Percentiles rank a stretch among this genome's conserved stretches.
phyloP scores from a whole-genome alignment of 2,113 vertebrate genomes.

The Ctenodactylus gundi region DNA sequence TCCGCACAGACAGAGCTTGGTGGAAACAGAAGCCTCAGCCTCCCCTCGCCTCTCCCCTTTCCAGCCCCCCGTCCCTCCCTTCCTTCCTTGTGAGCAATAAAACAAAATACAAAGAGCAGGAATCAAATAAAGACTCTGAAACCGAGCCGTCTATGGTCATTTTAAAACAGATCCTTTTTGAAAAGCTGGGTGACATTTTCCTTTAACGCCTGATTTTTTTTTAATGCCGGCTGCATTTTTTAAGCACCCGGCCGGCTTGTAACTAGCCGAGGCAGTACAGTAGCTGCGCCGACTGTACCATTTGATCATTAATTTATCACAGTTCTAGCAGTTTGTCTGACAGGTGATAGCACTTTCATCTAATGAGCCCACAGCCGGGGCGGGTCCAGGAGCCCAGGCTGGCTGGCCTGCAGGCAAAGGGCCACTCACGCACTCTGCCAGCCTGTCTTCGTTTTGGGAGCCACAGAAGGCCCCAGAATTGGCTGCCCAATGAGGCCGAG shows the following conservation, averaged over 20 bases:
- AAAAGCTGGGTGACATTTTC: constrained; percentile 88
- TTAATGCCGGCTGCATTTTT: constrained; percentile 91
- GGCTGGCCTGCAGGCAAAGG: constrained; percentile 32
- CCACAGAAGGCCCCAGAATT: neutral
- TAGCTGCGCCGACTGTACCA: constrained; percentile 89
- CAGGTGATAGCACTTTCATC: constrained; percentile 95
- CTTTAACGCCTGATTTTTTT: constrained; percentile 89
- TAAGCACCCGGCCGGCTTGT: constrained; percentile 86
- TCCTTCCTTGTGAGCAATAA: constrained; percentile 53
- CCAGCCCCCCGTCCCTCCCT: neutral
- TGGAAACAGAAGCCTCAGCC: neutral
- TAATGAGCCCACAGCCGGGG: constrained; percentile 88
- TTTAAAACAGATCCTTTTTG: constrained; percentile 85
- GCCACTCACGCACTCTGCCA: neutral
- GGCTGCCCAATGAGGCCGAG: neutral
- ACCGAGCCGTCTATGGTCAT: constrained; percentile 84
- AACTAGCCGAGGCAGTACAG: constrained; percentile 89
- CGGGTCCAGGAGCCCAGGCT: constrained; percentile 62
- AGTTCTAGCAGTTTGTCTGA: constrained; percentile 98
- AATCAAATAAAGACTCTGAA: constrained; percentile 76
- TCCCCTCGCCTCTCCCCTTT: neutral
- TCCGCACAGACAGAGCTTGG: accelerated
- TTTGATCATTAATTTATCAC: constrained; percentile 99
- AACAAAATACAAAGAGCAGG: constrained; percentile 73
- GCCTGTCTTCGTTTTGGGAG: neutral